Evolutionary conservation across 2,113 vertebrate species (phyloP), one percentile per base, ranked within the genome.

Genomic region (Lepidothrix coronata): DNA sequence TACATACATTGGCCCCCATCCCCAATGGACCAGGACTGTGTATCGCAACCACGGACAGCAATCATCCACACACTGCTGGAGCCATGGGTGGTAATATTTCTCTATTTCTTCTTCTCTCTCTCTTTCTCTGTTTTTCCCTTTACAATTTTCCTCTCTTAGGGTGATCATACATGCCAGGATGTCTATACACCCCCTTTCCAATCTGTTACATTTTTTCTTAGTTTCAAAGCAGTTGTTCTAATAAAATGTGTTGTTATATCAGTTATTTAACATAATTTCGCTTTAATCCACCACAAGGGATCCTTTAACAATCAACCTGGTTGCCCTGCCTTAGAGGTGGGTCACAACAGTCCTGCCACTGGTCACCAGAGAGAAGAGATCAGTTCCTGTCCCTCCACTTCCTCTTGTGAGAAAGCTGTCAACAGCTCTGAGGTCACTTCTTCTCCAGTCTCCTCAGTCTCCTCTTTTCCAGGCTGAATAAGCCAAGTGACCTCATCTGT

Each of bases 121-220:
- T 55, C 65, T 71, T 71, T n/a, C n/a, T 51, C 16, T 25, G 12
- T 8, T 63, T 55, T 28, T 72, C 25, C 20, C 24, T 41, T 79
- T 35, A 41, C 16, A 49, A 6, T 65, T 21, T 43, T 31, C 30
- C 14, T 65, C 41, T 20, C 67, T 49, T 30, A 22, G 9, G 14
- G 21, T 65, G 14, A 30, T 59, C n/a, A 41, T 6, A 43, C 21
- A 22, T 43, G 11, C 35, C 14, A 65, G 35, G 11, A 35, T 72
- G 24, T n/a, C 35, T 57, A 27, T 31, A 43, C 2, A 19, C 2
- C 2, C 19, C 31, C 49, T 65, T 43, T 65, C 20, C 19, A 72
- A 35, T 8, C 24, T 3, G 4, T 48, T 51, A 7, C 8, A 22
- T 43, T 25, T 25, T 78, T 52, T 1, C 3, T 28, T 3, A 0